Conservation (phyloP, 2,888 invertebrate species). For the Strigamia transsilvanica region DNA sequence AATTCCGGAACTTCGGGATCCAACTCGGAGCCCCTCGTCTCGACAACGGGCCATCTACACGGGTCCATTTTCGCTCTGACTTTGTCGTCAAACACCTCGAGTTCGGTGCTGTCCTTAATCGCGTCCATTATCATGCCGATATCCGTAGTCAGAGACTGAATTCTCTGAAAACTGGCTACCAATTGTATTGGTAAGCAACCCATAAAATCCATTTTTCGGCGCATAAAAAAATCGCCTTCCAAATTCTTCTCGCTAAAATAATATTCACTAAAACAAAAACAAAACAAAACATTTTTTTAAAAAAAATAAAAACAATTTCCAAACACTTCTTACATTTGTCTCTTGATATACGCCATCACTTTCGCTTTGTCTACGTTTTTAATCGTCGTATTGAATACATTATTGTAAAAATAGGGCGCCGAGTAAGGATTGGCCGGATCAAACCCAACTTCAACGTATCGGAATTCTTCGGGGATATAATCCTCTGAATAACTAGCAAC, state of each 20-base stretch:
- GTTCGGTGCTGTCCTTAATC: constrained; percentile 77
- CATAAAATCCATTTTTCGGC: constrained; percentile 94
- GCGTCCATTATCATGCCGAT: constrained; percentile 81
- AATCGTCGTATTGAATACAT: background rate
- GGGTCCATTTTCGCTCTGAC: constrained; percentile 83
- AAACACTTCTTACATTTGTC: constrained; percentile 50
- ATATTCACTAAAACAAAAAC: constrained; percentile 82
- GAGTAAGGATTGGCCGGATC: background rate
- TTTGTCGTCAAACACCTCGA: constrained; percentile 80
- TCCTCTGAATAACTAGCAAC: background rate
- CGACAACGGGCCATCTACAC: constrained; percentile 79
- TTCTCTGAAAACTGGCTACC: constrained; percentile 95
- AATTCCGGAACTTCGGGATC: constrained; percentile 90
- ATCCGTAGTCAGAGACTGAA: constrained; percentile 86
- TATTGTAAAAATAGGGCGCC: background rate
- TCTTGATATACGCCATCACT: background rate
- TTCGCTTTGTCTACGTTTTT: background rate
- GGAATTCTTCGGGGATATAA: background rate
- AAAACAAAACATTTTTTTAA: no score
- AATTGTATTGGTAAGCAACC: constrained; percentile 93
- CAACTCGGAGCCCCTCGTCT: constrained; percentile 63
- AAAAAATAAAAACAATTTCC: constrained; percentile 15
- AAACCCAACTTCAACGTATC: constrained; percentile 2
- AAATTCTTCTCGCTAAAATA: constrained; percentile 98
- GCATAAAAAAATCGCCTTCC: constrained; percentile 92